Conservation (phyloP, 2,797 vertebrate species). For the Apogon hyalosoma region DNA sequence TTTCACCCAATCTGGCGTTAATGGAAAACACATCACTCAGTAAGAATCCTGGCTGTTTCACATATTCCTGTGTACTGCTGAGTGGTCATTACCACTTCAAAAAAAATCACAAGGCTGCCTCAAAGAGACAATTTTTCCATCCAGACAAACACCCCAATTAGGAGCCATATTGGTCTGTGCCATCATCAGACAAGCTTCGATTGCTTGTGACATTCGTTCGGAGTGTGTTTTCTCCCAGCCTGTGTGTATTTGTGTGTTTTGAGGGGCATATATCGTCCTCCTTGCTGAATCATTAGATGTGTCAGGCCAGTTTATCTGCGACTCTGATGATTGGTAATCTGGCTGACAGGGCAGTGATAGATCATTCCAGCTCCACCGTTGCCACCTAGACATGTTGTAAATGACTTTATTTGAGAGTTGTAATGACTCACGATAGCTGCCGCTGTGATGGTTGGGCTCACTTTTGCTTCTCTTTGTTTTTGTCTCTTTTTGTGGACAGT, state of each 20-base stretch:
- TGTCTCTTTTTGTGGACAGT: slow-evolving; percentile 14
- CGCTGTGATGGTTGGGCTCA: slow-evolving; percentile 11
- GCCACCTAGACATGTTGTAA: slow-evolving; percentile 40
- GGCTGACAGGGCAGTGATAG: slow-evolving; percentile 59
- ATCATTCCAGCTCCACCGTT: slow-evolving; percentile 49
- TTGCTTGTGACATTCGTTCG: slow-evolving; percentile 59
- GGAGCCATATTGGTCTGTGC: slow-evolving; percentile 31
- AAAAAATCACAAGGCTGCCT: slow-evolving; percentile 38
- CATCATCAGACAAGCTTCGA: slow-evolving; percentile 26
- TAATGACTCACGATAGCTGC: slow-evolving; percentile 53
- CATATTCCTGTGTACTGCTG: slow-evolving; percentile 8
- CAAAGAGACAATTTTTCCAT: slow-evolving; percentile 41
- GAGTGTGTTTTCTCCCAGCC: slow-evolving; percentile 15
- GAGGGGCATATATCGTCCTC: slow-evolving; percentile 18
- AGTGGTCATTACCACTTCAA: slow-evolving; percentile 56
- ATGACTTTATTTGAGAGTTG: slow-evolving; percentile 44
- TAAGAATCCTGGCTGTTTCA: slow-evolving; percentile 14
- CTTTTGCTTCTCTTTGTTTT: slow-evolving; percentile 25
- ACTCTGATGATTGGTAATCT: slow-evolving; percentile 51
- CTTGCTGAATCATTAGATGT: slow-evolving; percentile 56
- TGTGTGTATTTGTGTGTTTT: slow-evolving; percentile 31
- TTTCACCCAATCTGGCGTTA: slow-evolving; percentile 42
- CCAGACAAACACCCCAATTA: slow-evolving; percentile 58
- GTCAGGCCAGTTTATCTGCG: slow-evolving; percentile 64
- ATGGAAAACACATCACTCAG: slow-evolving; percentile 55